Base-by-base conservation (phyloP, 2,797 vertebrate genomes). In the Alfaro cultratus region DNA sequence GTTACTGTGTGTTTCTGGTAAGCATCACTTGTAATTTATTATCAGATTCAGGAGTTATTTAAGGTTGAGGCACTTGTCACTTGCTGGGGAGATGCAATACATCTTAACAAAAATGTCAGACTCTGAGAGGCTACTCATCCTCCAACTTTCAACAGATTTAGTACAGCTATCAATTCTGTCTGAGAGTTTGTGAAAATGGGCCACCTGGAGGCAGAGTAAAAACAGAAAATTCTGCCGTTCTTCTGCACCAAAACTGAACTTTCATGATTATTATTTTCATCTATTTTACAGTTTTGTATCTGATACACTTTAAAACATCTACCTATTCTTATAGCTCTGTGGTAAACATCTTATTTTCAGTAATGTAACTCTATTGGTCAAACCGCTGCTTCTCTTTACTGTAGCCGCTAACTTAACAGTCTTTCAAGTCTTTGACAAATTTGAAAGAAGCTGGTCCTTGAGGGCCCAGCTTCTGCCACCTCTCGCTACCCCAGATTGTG, bases 381-480 rank as follows among this genome's bases (percentile, higher is more conserved):
- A 87, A 89, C 75, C 76, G 85, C 84, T 92, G 83, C 80, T 83
- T 70, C 31, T 80, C 36, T 76, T 68, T 41, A 41, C 62, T 9
- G 36, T 76, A 75, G 77, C 74, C 53, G 67, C 47, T 60, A 16
- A 21, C 76, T 73, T 64, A 64, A 16, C 68, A 79, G 77, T 74
- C 78, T 70, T 77, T 31, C 67, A 46, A 1, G 46, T 71, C 29
- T 82, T 78, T 46, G 45, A 41, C 36, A 39, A 26, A 76, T 80
- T 82, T n/a, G n/a, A n/a, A n/a, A n/a, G n/a, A n/a, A n/a, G n/a
- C n/a, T n/a, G n/a, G 83, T 79, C 75, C 84, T 79, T 5, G 2
- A 74, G 31, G 77, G 77, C 71, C 78, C 74, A 71, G 67, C 73
- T 70, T 60, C 73, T 77, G 45, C 57, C 74, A 83, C 81, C 70